These are phyloP conservation scores for Hypomecis atomaria DNA, from an alignment of 2,888 invertebrate genomes.

Conservation along the genomic window DNA sequence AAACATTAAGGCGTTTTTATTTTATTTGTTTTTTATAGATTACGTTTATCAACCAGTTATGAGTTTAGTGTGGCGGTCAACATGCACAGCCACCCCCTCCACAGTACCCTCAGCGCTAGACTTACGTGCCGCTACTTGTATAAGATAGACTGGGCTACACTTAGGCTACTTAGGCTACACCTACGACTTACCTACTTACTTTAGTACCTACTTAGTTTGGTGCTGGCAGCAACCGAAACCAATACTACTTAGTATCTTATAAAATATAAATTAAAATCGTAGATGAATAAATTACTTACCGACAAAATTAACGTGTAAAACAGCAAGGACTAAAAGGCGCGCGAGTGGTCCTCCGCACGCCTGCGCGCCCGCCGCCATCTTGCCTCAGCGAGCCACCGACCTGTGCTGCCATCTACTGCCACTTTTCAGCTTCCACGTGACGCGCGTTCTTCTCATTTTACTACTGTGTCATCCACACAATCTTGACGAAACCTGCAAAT, in stretches of 20 bases:
- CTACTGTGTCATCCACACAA: conserved; percentile 30
- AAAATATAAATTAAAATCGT: not conserved
- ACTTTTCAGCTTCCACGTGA: conserved; percentile 52
- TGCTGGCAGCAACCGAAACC: too few relatives aligned
- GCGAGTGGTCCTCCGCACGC: conserved; percentile 73
- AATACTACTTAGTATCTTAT: not conserved
- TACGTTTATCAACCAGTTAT: too few relatives aligned
- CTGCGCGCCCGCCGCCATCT: conserved; percentile 71
- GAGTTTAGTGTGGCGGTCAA: too few relatives aligned
- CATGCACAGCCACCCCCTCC: too few relatives aligned
- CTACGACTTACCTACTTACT: too few relatives aligned
- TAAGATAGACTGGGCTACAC: too few relatives aligned
- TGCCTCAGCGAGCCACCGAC: conserved; percentile 68
- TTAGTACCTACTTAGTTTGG: too few relatives aligned
- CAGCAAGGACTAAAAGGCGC: conserved; percentile 72
- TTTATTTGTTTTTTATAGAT: too few relatives aligned
- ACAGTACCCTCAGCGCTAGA: too few relatives aligned
- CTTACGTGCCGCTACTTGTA: too few relatives aligned
- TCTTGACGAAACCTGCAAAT: conserved; percentile 15
- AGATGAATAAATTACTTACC: conserved; percentile 59
- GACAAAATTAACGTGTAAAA: conserved; percentile 79
- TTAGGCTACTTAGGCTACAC: too few relatives aligned
- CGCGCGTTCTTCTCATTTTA: conserved; percentile 59
- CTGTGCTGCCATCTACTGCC: conserved; percentile 71
- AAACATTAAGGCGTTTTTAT: too few relatives aligned